Conservation (phyloP, 2,113 vertebrate species). For the Sinocyclocheilus grahami region DNA sequence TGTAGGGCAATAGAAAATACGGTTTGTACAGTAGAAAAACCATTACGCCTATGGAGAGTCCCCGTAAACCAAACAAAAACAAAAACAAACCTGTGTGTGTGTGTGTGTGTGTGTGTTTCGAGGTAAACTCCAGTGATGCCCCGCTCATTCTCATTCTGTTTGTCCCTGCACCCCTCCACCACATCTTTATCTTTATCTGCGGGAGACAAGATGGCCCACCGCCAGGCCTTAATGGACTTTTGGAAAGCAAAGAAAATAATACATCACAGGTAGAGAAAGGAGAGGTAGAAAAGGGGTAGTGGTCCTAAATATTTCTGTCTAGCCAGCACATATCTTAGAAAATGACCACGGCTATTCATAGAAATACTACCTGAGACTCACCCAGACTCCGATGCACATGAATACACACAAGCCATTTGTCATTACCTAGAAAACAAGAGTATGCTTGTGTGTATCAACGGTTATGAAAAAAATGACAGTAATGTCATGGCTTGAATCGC, state of each 20-base stretch:
- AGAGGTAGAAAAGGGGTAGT: constrained; percentile 13
- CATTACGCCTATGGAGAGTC: too few relatives aligned
- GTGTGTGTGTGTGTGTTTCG: constrained; percentile 15
- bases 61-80: too few relatives aligned
- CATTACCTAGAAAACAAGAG: neutral
- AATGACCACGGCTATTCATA: neutral
- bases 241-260: constrained; percentile 72
- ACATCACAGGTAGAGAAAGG: constrained; percentile 51
- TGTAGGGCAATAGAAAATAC: too few relatives aligned
- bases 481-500: neutral
- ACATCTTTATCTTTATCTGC: constrained; percentile 76
- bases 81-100: too few relatives aligned
- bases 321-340: constrained; percentile 22
- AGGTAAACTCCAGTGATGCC: constrained; percentile 25
- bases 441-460: neutral
- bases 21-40: too few relatives aligned
- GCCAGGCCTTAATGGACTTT: constrained; percentile 78
- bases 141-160: constrained; percentile 56
- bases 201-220: constrained; percentile 64
- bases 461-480: neutral
- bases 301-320: constrained; percentile 40
- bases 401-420: neutral
- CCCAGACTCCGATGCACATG: neutral
- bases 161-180: constrained; percentile 48
- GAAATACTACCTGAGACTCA: neutral